These are phyloP conservation scores for Plectropomus leopardus DNA, from an alignment of 2,113 vertebrate genomes.

Conservation along the genomic window DNA sequence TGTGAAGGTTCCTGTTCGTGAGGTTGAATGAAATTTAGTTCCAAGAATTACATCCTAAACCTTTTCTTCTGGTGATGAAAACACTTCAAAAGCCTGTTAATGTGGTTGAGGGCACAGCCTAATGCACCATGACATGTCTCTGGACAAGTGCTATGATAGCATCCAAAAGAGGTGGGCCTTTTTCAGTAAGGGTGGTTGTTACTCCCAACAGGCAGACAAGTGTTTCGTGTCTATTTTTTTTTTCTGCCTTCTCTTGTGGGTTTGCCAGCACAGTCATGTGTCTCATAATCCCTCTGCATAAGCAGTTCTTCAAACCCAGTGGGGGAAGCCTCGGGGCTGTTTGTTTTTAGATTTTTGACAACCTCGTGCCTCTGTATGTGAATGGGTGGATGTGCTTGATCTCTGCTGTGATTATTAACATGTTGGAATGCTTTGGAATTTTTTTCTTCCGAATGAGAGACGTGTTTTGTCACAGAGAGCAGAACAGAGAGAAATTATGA, in stretches of 20 bases:
- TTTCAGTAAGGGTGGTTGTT: constrained; percentile 21
- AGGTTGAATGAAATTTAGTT: constrained; percentile 16
- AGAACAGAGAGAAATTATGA: not conserved
- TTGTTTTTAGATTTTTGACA: constrained; percentile 41
- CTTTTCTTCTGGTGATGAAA: constrained; percentile 26
- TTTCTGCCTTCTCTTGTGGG: constrained; percentile 38
- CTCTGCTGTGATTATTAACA: not conserved
- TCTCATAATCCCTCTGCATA: constrained; percentile 62
- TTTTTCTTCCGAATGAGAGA: constrained; percentile 10
- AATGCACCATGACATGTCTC: constrained; percentile 24
- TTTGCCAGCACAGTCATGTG: constrained; percentile 66
- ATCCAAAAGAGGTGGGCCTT: constrained; percentile 21
- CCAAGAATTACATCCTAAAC: constrained; percentile 23
- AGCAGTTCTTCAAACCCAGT: constrained; percentile 52
- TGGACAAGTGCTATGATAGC: constrained; percentile 3
- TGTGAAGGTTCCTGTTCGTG: constrained; percentile 20
- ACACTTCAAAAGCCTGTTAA: constrained; percentile 31
- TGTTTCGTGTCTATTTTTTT: constrained; percentile 41
- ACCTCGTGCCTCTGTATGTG: constrained; percentile 29
- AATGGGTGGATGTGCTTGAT: constrained; percentile 11
- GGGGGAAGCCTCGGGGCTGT: constrained; percentile 38
- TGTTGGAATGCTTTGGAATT: constrained; percentile 1
- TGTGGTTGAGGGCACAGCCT: constrained; percentile 28
- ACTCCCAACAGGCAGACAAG: constrained; percentile 2
- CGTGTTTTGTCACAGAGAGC: not conserved